Conservation (phyloP, 23 tunicate genomes). For the Trididemnum nubilum region DNA sequence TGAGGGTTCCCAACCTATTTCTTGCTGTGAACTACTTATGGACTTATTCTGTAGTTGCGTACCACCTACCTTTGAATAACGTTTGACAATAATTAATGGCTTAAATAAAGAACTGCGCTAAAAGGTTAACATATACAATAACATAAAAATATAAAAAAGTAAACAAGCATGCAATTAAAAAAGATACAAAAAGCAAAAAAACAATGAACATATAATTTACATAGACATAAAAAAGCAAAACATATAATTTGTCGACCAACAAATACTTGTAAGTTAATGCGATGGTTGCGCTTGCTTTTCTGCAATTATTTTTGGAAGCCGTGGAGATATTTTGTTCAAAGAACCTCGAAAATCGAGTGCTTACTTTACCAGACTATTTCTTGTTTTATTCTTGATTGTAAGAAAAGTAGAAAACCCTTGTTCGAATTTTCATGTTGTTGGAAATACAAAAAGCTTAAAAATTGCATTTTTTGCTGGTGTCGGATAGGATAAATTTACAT, state of each 20-base stretch:
- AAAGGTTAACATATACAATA: neutral
- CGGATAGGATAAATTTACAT: neutral
- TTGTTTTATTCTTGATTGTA: neutral
- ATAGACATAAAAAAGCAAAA: neutral
- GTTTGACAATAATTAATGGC: too few species aligned
- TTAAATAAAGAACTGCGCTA: too few species aligned
- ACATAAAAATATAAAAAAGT: neutral
- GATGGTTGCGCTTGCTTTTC: neutral
- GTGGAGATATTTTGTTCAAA: neutral
- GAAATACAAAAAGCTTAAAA: neutral
- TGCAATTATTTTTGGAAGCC: neutral
- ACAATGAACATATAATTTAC: neutral
- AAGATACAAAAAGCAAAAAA: neutral
- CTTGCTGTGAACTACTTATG: neutral
- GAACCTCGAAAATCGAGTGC: neutral
- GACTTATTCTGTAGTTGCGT: neutral
- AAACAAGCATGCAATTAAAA: too few species aligned
- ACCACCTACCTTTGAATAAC: too few species aligned
- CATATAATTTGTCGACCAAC: neutral
- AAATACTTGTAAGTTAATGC: neutral
- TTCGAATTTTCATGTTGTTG: neutral
- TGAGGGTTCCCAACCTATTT: slow-evolving; percentile 1
- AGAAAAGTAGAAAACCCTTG: neutral
- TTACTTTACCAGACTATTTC: neutral
- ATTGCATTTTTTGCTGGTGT: neutral